Evolutionary conservation across 2,113 vertebrate species (phyloP).

Genomic region (Ctenodactylus gundi): DNA sequence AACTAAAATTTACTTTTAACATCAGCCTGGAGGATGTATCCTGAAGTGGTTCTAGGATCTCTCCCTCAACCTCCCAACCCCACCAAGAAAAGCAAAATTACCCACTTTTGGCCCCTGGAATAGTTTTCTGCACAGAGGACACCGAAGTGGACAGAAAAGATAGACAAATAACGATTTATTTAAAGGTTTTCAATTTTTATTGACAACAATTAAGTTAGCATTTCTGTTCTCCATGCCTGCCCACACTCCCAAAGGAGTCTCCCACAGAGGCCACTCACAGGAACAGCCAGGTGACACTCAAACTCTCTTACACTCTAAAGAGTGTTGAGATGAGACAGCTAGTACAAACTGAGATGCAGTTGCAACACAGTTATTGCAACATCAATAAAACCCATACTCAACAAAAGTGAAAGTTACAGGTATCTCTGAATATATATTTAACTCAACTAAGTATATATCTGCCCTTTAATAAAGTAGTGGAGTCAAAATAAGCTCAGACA

Average conservation of each 20-base stretch:
- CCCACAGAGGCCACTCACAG: background rate
- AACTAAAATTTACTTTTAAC: no score
- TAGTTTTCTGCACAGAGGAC: background rate
- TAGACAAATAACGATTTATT: background rate
- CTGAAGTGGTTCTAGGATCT: background rate
- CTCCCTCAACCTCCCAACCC: background rate
- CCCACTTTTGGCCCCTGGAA: background rate
- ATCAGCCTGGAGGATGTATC: background rate
- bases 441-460: background rate
- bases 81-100: background rate
- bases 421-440: conserved; percentile 20
- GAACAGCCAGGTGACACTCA: conserved; percentile 25
- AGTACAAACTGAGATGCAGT: background rate
- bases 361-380: background rate
- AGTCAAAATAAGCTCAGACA: conserved; percentile 10
- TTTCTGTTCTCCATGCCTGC: background rate
- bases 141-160: conserved; percentile 2
- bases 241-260: background rate
- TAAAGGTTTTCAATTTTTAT: background rate
- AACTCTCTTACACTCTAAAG: background rate
- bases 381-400: background rate
- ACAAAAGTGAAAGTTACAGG: conserved; percentile 33
- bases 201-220: background rate
- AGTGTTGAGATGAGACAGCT: background rate
- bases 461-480: background rate